Conservation (phyloP, 2,113 vertebrate species). For the Chaetodon trifascialis region DNA sequence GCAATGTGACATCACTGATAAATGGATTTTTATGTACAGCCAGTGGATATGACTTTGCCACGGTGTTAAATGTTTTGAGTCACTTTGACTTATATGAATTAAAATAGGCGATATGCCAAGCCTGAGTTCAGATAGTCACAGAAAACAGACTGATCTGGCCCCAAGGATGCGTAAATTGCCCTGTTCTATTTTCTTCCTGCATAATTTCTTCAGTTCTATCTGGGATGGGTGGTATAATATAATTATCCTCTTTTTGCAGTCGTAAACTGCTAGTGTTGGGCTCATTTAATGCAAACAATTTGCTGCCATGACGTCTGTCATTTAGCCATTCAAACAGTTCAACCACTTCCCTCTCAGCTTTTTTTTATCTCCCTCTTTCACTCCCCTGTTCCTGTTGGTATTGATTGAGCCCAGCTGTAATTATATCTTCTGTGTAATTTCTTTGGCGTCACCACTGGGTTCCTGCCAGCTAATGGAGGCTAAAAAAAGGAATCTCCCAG, state of each 20-base stretch:
- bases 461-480: constrained; percentile 73
- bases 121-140: background rate
- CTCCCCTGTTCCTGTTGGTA: constrained; percentile 67
- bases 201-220: constrained; percentile 24
- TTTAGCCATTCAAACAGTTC: constrained; percentile 67
- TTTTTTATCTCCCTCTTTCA: constrained; percentile 56
- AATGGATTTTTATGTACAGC: constrained; percentile 20
- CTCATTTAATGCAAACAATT: constrained; percentile 50
- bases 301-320: constrained; percentile 61
- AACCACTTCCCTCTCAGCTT: constrained; percentile 51
- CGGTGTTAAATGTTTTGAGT: constrained; percentile 25
- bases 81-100: constrained; percentile 9
- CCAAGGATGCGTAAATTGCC: constrained; percentile 28
- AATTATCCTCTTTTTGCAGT: constrained; percentile 29
- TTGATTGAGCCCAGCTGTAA: constrained; percentile 79
- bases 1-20: constrained; percentile 9
- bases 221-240: constrained; percentile 11
- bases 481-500: constrained; percentile 67
- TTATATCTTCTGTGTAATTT: constrained; percentile 78
- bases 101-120: background rate
- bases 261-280: constrained; percentile 35
- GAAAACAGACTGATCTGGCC: background rate
- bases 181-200: constrained; percentile 18
- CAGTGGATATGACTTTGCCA: background rate
- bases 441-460: constrained; percentile 71